Conservation (phyloP, 2,888 invertebrate species). For the Oligia latruncula region DNA sequence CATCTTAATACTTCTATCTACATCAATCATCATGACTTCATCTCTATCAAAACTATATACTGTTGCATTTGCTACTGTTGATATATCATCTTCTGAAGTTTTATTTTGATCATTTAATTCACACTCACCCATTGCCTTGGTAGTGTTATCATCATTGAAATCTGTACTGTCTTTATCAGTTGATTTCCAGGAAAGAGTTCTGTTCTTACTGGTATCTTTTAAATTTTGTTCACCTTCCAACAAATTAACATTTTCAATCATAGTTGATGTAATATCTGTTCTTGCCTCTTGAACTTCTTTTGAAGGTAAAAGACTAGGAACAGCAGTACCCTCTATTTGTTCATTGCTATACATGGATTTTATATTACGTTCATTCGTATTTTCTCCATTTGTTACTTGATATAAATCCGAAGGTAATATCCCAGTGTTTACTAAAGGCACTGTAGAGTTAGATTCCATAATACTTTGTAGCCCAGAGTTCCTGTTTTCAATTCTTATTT, state of each 20-base stretch:
- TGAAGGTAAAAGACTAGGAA: background rate
- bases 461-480: constrained; percentile 5
- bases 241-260: constrained; percentile 4
- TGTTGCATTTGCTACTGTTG: constrained; percentile 20
- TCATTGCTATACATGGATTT: background rate
- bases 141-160: background rate
- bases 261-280: constrained; percentile 7
- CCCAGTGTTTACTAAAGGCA: constrained; percentile 3
- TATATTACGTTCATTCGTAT: constrained; percentile 6
- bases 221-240: background rate
- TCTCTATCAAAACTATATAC: constrained; percentile 7
- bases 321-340: background rate
- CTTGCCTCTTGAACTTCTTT: background rate
- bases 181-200: background rate
- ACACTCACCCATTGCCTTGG: background rate
- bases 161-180: background rate
- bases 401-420: constrained; percentile 10
- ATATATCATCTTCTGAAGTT: constrained; percentile 4
- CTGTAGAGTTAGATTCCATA: constrained; percentile 2
- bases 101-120: constrained; percentile 9
- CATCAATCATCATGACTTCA: background rate
- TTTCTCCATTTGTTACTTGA: constrained; percentile 6
- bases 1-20: constrained; percentile 4
- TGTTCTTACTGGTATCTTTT: constrained; percentile 6
- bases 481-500: constrained; percentile 38